Conservation (phyloP, 2,888 invertebrate species). For the Hymenopus coronatus region DNA sequence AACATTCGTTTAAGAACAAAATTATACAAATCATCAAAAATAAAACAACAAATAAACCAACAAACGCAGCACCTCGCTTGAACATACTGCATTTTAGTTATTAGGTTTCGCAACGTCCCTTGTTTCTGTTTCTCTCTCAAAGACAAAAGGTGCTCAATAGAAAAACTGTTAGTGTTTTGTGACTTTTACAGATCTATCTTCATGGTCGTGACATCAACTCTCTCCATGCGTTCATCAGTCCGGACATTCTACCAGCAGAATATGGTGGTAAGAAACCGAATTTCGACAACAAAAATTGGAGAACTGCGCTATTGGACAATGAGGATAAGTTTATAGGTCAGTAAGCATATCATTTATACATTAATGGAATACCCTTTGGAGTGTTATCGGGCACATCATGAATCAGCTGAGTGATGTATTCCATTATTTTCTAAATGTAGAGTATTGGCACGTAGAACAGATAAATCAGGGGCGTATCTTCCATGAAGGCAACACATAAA, state of each 20-base stretch:
- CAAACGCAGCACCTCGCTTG: too few species aligned
- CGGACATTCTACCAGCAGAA: constrained; percentile 47
- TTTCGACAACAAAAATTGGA: constrained; percentile 48
- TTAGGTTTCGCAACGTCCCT: too few species aligned
- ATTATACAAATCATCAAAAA: too few species aligned
- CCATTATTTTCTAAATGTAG: neutral
- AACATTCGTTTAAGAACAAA: too few species aligned
- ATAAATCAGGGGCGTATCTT: too few species aligned
- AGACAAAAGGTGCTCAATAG: too few species aligned
- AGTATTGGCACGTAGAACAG: too few species aligned
- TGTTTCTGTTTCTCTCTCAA: too few species aligned
- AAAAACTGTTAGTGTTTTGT: neutral
- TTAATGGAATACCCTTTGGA: too few species aligned
- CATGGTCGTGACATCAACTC: constrained; percentile 47
- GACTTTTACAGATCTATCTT: constrained; percentile 45
- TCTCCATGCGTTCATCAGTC: constrained; percentile 46
- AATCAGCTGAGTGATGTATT: neutral
- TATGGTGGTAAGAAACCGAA: constrained; percentile 42
- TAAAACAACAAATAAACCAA: too few species aligned
- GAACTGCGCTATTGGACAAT: constrained; percentile 44
- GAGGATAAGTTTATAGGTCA: constrained; percentile 47
- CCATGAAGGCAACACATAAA: too few species aligned
- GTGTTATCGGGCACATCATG: neutral
- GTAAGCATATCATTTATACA: constrained; percentile 30
- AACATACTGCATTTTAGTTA: too few species aligned